phyloP scores from a whole-genome alignment of 2,113 vertebrate genomes.

The Naja naja region DNA sequence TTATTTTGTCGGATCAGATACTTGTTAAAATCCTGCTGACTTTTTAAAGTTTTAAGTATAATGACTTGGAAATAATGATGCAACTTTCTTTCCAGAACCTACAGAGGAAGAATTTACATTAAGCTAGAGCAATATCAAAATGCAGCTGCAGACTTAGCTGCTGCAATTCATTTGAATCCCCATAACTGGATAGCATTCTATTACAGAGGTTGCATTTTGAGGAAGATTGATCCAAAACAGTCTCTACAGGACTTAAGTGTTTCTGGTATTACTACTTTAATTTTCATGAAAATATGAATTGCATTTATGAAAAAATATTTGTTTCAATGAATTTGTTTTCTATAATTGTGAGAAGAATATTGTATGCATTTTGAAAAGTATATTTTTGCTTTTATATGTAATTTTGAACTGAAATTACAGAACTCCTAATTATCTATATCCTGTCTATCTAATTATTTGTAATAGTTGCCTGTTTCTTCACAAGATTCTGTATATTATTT shows the following conservation, averaged over 20 bases:
- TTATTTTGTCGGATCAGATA: not conserved
- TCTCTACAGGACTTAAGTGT: slow-evolving; percentile 76
- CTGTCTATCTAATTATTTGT: not conserved
- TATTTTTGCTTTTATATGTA: not conserved
- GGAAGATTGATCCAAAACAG: slow-evolving; percentile 58
- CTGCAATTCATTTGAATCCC: slow-evolving; percentile 72
- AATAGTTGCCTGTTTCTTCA: not conserved
- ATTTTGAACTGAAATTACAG: not conserved
- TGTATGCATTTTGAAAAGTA: not conserved
- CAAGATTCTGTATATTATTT: not conserved
- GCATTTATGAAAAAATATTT: not conserved
- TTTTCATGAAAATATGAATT: not conserved
- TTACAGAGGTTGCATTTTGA: slow-evolving; percentile 72
- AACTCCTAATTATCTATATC: not conserved
- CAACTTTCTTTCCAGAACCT: slow-evolving; percentile 59
- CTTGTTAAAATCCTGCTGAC: not conserved
- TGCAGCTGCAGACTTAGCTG: slow-evolving; percentile 68
- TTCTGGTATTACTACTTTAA: slow-evolving; percentile 67
- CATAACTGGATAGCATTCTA: slow-evolving; percentile 75
- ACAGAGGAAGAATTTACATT: slow-evolving; percentile 70
- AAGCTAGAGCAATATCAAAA: slow-evolving; percentile 61
- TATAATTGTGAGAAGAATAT: not conserved
- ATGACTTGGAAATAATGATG: not conserved
- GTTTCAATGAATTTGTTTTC: not conserved
- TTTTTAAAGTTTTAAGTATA: not conserved